Percentiles rank a stretch among this genome's conserved stretches.
phyloP scores from a whole-genome alignment of 2,797 vertebrate species.

The Antrozous pallidus region DNA sequence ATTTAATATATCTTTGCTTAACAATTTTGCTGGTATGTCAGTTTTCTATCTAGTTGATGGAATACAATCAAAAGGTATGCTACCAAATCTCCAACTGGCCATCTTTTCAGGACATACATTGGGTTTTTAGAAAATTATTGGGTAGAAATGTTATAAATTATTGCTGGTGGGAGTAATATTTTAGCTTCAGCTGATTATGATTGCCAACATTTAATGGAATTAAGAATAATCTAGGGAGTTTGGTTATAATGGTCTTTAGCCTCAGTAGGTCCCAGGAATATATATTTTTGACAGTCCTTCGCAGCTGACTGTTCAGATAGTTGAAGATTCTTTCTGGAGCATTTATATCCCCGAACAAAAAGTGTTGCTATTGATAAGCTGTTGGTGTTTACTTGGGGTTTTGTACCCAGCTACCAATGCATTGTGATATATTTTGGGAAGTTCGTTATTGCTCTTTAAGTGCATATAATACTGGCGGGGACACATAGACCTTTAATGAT shows the following conservation, averaged over 20 bases:
- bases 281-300: neutral
- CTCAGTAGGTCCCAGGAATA: neutral
- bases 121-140: neutral
- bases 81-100: neutral
- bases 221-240: neutral
- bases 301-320: neutral
- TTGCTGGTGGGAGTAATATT: neutral
- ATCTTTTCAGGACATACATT: neutral
- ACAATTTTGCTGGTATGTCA: neutral
- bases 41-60: neutral
- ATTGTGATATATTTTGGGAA: neutral
- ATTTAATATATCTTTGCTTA: neutral
- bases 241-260: neutral
- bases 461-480: neutral
- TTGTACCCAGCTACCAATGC: neutral
- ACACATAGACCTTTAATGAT: neutral
- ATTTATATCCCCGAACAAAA: neutral
- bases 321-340: neutral
- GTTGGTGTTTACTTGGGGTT: neutral
- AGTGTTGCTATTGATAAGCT: neutral
- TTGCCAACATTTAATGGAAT: neutral
- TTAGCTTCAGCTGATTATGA: neutral
- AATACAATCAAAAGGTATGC: neutral
- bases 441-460: slow-evolving; percentile 7
- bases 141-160: neutral